A percentile compares a stretch with the other conserved stretches of the same genome.
Evolutionary conservation across 2,888 invertebrate genomes (phyloP).

Genomic region (Plagodis dolabraria): DNA sequence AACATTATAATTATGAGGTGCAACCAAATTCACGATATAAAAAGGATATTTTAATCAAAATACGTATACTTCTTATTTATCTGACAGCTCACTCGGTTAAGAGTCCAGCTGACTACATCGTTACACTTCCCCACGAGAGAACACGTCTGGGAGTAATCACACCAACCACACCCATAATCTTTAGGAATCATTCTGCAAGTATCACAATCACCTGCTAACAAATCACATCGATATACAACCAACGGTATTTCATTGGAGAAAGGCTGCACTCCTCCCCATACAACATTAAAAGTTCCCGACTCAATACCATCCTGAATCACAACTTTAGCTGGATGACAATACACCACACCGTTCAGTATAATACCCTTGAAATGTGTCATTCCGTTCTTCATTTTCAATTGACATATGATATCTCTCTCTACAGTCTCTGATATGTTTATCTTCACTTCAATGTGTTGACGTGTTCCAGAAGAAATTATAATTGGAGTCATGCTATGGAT

Average conservation of each 20-base stretch:
- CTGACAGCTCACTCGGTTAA: conserved; percentile 15
- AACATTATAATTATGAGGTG: too few relatives aligned
- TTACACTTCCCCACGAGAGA: conserved; percentile 15
- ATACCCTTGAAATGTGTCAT: conserved; percentile 47
- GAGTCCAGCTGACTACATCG: conserved; percentile 10
- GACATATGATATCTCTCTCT: conserved; percentile 45
- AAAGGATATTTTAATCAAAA: too few relatives aligned
- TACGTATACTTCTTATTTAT: neutral
- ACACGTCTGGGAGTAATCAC: conserved; percentile 15
- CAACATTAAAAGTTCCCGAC: conserved; percentile 21
- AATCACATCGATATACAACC: conserved; percentile 46
- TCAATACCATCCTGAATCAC: conserved; percentile 22
- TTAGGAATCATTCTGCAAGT: conserved; percentile 18
- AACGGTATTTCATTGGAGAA: conserved; percentile 51
- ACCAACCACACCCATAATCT: conserved; percentile 30
- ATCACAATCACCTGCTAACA: conserved; percentile 19
- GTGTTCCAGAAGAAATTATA: conserved; percentile 43
- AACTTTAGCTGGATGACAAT: conserved; percentile 48
- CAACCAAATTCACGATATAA: too few relatives aligned
- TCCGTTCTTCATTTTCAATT: conserved; percentile 30
- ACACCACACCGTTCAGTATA: conserved; percentile 44
- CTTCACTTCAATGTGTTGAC: conserved; percentile 47
- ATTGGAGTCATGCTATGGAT: conserved; percentile 48
- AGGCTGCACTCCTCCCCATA: conserved; percentile 53
- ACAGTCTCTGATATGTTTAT: conserved; percentile 49